Evolutionary conservation across 35 echinoderm and acorn worm genomes (phyloP), one percentile per base, ranked within the genome.

Genomic region (Holothuria glaberrima): DNA sequence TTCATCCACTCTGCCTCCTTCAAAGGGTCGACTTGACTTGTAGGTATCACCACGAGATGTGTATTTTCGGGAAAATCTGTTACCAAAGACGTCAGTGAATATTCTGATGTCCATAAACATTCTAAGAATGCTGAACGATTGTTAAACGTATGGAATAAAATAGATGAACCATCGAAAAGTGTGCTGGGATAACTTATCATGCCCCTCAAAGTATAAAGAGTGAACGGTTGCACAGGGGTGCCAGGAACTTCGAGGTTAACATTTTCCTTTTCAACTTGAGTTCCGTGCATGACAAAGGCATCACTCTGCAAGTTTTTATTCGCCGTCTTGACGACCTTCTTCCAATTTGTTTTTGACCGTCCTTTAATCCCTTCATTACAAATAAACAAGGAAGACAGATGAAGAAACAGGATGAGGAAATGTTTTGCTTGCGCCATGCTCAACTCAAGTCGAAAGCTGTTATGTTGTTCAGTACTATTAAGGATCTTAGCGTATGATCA

Each of bases 1-100:
- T 93, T 58, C 94, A 97, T 97, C 94, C 94, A 97, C 29, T 64
- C 12, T 50, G 94, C 91, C 68, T 97, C 91, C 13, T 56, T 30
- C 29, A 76, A 31, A 30, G 88, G 86, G 72, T 97, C 76, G 17
- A 25, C 20, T 25, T 88, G 54, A 26, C 91, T 90, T 7, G 94
- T 68, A 16, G 94, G 82, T 74, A 97, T 73, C 44, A 97, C 90
- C 52, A 97, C 74, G 65, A 90, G 91, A 35, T 93, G 91, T 2
- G 83, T 86, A 36, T 93, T 97, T 17, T 72, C 56, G 18, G 94
- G 91, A 28, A 77, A 88, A n/a, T 48, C 30, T 34, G 29, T 65
- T 4, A 97, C 50, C 71, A 94, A 48, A 3, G 94, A 80, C 26
- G 86, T 32, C 31, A 97, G 72, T 20, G 94, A 97, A 28, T 58